These are phyloP conservation scores for Actinemys pallida DNA, from an alignment of 2,113 vertebrate species.

Conservation along the genomic window DNA sequence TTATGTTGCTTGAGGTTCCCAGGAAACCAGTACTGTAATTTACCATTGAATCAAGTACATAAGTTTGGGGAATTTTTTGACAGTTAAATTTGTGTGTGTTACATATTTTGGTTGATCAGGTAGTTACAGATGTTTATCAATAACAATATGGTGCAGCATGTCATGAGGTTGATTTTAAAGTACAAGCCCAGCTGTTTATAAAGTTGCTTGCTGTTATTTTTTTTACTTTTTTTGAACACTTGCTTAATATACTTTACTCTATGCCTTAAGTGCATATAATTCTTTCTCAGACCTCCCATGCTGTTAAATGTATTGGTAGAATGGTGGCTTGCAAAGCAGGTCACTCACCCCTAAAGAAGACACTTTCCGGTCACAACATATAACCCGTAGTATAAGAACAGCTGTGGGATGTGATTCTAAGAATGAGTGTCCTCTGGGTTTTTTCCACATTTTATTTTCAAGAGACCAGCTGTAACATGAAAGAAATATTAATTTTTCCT, in stretches of 20 bases:
- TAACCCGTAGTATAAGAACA: constrained; percentile 58
- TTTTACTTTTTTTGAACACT: neutral
- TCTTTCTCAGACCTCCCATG: constrained; percentile 55
- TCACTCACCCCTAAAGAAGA: constrained; percentile 69
- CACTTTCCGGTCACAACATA: constrained; percentile 52
- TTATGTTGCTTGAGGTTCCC: neutral
- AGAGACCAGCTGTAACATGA: neutral
- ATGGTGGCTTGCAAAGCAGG: constrained; percentile 40
- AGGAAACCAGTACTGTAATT: neutral
- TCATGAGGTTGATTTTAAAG: neutral
- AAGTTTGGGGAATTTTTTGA: neutral
- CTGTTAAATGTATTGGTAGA: constrained; percentile 34
- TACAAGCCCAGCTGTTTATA: neutral
- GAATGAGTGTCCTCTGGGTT: neutral
- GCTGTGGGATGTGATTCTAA: constrained; percentile 27
- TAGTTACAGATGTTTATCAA: neutral
- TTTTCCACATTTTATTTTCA: accelerated
- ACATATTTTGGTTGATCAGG: neutral
- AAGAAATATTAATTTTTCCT: neutral
- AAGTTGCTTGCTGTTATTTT: neutral
- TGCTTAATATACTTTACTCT: neutral
- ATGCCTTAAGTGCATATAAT: neutral
- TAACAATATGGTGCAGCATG: neutral
- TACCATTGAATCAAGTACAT: neutral
- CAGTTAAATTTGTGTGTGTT: neutral